Conservation (phyloP, 2,888 invertebrate genomes). For the Tetheella fluctuosa region DNA sequence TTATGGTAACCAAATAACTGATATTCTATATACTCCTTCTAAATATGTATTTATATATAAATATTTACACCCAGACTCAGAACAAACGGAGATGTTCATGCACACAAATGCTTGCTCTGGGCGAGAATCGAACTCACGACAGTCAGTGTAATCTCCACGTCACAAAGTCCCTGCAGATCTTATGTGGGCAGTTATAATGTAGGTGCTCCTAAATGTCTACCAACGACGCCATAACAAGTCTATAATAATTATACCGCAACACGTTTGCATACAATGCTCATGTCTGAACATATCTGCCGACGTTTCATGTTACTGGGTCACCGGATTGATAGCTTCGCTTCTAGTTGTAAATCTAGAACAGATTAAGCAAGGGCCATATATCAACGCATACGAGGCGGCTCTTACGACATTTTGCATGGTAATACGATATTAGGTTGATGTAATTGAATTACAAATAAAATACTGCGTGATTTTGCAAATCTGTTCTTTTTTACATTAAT, state of each 20-base stretch:
- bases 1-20: too few relatives aligned
- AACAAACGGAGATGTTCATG: too few relatives aligned
- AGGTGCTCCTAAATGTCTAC: background rate
- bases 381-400: conserved; percentile 21
- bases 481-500: background rate
- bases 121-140: too few relatives aligned
- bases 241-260: conserved; percentile 51
- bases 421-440: background rate
- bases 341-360: conserved; percentile 27
- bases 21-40: too few relatives aligned
- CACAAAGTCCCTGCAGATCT: background rate
- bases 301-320: conserved; percentile 56
- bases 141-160: too few relatives aligned
- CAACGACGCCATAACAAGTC: background rate
- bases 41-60: too few relatives aligned
- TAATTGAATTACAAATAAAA: conserved; percentile 1
- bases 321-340: conserved; percentile 52
- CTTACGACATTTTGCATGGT: conserved; percentile 6
- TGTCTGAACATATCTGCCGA: conserved; percentile 30
- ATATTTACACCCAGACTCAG: too few relatives aligned
- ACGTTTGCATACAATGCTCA: conserved; percentile 70
- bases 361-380: conserved; percentile 17
- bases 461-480: background rate
- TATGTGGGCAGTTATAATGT: background rate
- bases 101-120: too few relatives aligned